Conservation (phyloP, 2,888 invertebrate genomes). For the Caenorhabditis doughertyi region DNA sequence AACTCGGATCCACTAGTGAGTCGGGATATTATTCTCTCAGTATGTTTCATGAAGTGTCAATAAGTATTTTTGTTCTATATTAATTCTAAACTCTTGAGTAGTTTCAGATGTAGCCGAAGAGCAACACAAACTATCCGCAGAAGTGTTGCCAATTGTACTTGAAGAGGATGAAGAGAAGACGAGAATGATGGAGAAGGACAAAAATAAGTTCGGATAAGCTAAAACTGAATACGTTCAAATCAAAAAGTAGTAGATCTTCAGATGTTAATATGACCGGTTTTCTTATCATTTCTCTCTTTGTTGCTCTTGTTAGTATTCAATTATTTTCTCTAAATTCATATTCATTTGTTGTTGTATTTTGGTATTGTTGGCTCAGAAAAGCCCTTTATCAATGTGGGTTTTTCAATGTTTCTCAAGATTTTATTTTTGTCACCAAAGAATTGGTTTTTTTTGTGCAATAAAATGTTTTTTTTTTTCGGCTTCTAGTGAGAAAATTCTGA, state of each 20-base stretch:
- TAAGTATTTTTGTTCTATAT: background rate
- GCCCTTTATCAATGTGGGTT: too few relatives aligned
- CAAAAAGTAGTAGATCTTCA: constrained; percentile 33
- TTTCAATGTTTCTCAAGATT: background rate
- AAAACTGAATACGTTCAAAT: background rate
- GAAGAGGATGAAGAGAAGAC: constrained; percentile 63
- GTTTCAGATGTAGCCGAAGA: constrained; percentile 55
- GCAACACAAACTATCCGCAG: constrained; percentile 53
- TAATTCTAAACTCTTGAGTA: background rate
- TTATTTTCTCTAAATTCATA: background rate
- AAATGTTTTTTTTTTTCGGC: background rate
- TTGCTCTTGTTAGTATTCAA: constrained; percentile 20
- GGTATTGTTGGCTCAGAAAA: background rate
- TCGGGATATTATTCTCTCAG: constrained; percentile 7
- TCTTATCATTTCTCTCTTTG: constrained; percentile 6
- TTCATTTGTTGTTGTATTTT: background rate
- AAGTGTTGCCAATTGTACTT: constrained; percentile 60
- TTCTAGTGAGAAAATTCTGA: background rate
- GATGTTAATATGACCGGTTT: constrained; percentile 43
- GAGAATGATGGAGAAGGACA: constrained; percentile 53
- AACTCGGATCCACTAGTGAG: constrained; percentile 45
- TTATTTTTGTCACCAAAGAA: background rate
- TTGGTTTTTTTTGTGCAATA: constrained; percentile 11
- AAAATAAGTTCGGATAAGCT: constrained; percentile 4
- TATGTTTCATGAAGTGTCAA: background rate